Evolutionary conservation across 1,140 invertebrate species (phyloP), one percentile per base, ranked within the genome.

Genomic region (Drosophila rufa): DNA sequence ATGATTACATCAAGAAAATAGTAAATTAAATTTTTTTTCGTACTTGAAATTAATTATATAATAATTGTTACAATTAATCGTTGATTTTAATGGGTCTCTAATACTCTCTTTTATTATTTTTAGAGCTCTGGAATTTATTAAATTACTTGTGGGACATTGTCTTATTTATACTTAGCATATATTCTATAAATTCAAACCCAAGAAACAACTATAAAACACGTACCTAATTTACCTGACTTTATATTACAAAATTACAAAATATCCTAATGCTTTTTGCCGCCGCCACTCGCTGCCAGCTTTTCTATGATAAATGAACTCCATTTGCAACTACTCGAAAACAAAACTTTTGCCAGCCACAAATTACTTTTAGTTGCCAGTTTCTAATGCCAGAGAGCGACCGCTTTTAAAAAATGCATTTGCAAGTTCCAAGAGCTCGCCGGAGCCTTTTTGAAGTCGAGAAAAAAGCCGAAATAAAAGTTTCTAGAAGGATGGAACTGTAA

Each of bases 341-440:
- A 70, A 70, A 70, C 40, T 70, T 68, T 70, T 12, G 27, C 40
- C 25, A 14, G 58, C 65, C 67, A 25, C 67, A 70, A 70, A 68
- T 70, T 70, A 70, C 67, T 70, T 70, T 68, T 70, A 70, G 62
- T 70, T 70, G 27, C n/a, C 46, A 12, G 30, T 51, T 66, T 66
- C 60, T 66, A 66, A 66, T 51, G 61, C 38, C 45, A 43, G 22
- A 45, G 57, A 59, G 57, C 17, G 40, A 58, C 22, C 17, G 38
- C 62, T 66, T 43, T 62, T 66, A 62, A 66, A 69, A 51, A 69
- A 69, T 51, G 66, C 46, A 69, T 66, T 68, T 65, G 45, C 19
- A 11, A 40, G 46, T 19, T 17, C 12, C 42, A 5, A 55, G 51
- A 55, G 33, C 4, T 8, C 4, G 40, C 15, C 5, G 40, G 15